These are phyloP conservation scores for Leptobrachium leishanense DNA, from an alignment of 2,113 vertebrate genomes.

Conservation along the genomic window DNA sequence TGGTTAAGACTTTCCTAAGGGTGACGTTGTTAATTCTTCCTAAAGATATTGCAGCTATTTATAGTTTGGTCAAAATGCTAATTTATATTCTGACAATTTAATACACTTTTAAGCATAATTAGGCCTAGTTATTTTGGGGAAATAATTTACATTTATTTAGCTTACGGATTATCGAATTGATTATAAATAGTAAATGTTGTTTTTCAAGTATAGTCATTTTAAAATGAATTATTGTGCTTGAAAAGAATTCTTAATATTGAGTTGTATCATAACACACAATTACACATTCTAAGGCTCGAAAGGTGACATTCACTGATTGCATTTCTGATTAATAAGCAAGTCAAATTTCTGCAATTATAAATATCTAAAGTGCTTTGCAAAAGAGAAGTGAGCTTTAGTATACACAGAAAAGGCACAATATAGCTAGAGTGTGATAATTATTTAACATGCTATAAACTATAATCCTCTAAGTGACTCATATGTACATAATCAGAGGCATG, in stretches of 20 bases:
- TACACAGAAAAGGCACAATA: conserved; percentile 55
- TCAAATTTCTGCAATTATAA: conserved; percentile 68
- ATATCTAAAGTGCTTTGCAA: conserved; percentile 71
- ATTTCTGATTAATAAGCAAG: conserved; percentile 62
- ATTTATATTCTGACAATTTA: too few species aligned
- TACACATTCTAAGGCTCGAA: conserved; percentile 37
- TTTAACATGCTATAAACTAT: not conserved
- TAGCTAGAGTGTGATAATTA: conserved; percentile 1
- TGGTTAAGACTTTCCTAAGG: too few species aligned
- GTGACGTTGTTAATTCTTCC: too few species aligned
- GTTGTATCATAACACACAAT: conserved; percentile 3
- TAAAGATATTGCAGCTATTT: too few species aligned
- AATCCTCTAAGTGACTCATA: not conserved
- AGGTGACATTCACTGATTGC: conserved; percentile 56
- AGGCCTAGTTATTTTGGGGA: too few species aligned
- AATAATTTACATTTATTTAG: too few species aligned
- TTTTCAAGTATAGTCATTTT: conserved; percentile 27
- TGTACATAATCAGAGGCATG: too few species aligned
- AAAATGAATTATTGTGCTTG: conserved; percentile 23
- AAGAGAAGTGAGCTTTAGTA: conserved; percentile 63
- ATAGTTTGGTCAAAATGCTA: too few species aligned
- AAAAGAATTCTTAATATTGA: not conserved
- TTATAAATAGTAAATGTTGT: conserved; percentile 37
- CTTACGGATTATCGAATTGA: not conserved
- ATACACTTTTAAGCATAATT: too few species aligned